Conservation (phyloP, 2,797 vertebrate species). For the Silurus aristotelis region DNA sequence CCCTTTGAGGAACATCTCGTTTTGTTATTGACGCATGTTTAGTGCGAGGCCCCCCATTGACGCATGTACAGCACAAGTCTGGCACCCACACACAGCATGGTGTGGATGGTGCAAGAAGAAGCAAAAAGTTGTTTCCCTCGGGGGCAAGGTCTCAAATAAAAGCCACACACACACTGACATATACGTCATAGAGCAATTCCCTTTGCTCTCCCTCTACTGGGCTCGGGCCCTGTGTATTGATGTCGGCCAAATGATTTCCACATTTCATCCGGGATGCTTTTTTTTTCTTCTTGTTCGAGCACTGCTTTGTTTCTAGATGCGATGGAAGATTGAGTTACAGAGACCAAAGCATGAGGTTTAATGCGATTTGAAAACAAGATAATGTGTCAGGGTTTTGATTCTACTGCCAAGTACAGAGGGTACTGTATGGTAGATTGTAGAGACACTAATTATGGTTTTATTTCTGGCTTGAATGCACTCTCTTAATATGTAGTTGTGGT, state of each 20-base stretch:
- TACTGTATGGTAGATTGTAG: background rate
- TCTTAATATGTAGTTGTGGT: background rate
- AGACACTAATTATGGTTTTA: background rate
- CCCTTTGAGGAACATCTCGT: conserved; percentile 35
- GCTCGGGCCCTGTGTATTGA: conserved; percentile 59
- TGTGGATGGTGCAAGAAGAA: conserved; percentile 42
- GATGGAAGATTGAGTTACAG: conserved; percentile 44
- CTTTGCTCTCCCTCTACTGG: conserved; percentile 60
- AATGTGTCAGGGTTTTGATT: conserved; percentile 14
- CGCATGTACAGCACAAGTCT: conserved; percentile 44
- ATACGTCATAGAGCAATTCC: conserved; percentile 41
- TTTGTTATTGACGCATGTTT: conserved; percentile 50
- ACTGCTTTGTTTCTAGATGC: conserved; percentile 48
- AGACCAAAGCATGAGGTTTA: conserved; percentile 30
- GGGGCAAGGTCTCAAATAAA: background rate
- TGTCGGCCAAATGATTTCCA: conserved; percentile 67
- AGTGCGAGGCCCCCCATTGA: conserved; percentile 39
- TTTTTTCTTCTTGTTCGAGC: conserved; percentile 41
- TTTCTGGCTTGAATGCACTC: background rate
- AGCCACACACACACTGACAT: conserved; percentile 29
- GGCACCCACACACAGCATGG: conserved; percentile 16
- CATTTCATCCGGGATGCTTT: conserved; percentile 61
- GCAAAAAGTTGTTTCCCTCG: conserved; percentile 22
- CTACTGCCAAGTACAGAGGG: conserved; percentile 13
- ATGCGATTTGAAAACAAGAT: conserved; percentile 27